Conservation (phyloP, 1,140 invertebrate species). For the Leptonema lineaticorne region DNA sequence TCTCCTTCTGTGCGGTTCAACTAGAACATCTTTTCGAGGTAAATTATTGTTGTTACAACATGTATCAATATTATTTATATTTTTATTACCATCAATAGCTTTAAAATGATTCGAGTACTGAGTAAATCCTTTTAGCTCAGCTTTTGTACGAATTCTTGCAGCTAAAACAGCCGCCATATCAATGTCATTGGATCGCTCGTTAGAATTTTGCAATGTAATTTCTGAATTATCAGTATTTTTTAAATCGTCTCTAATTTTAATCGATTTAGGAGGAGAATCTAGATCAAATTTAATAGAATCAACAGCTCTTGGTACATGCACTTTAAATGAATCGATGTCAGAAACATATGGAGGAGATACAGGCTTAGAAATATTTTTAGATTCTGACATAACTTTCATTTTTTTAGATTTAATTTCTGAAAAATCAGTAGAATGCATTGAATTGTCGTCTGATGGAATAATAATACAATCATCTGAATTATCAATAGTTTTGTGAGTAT, state of each 20-base stretch:
- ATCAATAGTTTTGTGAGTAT: slow-evolving; percentile 52
- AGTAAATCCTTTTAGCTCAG: slow-evolving; percentile 73
- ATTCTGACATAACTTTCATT: slow-evolving; percentile 26
- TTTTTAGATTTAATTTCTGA: slow-evolving; percentile 44
- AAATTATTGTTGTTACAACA: neutral
- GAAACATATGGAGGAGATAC: slow-evolving; percentile 45
- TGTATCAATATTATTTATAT: neutral
- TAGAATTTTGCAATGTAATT: slow-evolving; percentile 3
- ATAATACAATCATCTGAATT: slow-evolving; percentile 54
- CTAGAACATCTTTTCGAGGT: neutral
- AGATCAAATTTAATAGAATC: slow-evolving; percentile 57
- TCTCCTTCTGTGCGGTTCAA: slow-evolving; percentile 29
- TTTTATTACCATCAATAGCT: slow-evolving; percentile 9
- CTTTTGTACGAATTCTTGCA: slow-evolving; percentile 78
- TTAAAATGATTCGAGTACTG: slow-evolving; percentile 25
- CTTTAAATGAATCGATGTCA: slow-evolving; percentile 54
- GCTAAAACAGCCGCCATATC: slow-evolving; percentile 50
- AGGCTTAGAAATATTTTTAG: slow-evolving; percentile 42
- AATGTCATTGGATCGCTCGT: slow-evolving; percentile 48
- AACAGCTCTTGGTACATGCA: slow-evolving; percentile 68
- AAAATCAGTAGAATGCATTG: slow-evolving; percentile 56
- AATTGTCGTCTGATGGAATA: slow-evolving; percentile 50
- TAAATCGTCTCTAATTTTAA: slow-evolving; percentile 36
- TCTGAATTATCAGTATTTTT: slow-evolving; percentile 12
- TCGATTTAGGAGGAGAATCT: slow-evolving; percentile 29